A percentile compares a stretch with the other conserved stretches of the same genome.
These are phyloP conservation scores for Poecilobothrus nobilitatus DNA, from an alignment of 2,888 invertebrate genomes.

Conservation along the genomic window DNA sequence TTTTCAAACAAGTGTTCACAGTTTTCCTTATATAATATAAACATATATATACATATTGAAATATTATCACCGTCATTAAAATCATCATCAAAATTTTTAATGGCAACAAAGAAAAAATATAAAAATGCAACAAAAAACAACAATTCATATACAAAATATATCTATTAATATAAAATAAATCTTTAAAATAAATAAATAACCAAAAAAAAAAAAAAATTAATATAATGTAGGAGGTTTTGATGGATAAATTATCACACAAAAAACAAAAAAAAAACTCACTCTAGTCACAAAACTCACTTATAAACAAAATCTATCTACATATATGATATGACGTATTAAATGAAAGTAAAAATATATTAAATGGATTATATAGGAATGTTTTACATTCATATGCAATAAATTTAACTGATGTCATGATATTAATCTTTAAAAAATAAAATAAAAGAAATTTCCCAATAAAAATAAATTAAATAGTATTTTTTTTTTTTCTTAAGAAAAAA, in stretches of 20 bases:
- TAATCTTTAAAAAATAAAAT: neutral
- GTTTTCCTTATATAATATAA: no score
- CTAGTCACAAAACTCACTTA: no score
- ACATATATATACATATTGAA: no score
- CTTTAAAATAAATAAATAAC: neutral
- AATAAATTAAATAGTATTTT: neutral
- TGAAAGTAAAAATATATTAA: neutral
- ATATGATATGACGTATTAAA: no score
- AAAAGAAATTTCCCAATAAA: neutral
- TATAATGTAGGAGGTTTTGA: neutral
- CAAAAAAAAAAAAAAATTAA: neutral
- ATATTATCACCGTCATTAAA: no score
- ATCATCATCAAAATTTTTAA: no score
- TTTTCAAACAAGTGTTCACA: no score
- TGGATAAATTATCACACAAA: neutral
- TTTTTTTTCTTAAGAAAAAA: neutral
- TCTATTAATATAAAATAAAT: neutral
- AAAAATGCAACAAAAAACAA: no score
- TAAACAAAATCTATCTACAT: no score
- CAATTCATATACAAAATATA: no score
- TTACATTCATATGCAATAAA: neutral
- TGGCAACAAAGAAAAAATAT: no score
- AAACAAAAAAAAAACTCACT: no score
- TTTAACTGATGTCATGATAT: neutral
- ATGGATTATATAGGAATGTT: neutral